Evolutionary conservation across 53 echinoderm and acorn worm genomes (phyloP), one percentile per base, ranked within the genome.

Genomic region (Holothuria scabra): DNA sequence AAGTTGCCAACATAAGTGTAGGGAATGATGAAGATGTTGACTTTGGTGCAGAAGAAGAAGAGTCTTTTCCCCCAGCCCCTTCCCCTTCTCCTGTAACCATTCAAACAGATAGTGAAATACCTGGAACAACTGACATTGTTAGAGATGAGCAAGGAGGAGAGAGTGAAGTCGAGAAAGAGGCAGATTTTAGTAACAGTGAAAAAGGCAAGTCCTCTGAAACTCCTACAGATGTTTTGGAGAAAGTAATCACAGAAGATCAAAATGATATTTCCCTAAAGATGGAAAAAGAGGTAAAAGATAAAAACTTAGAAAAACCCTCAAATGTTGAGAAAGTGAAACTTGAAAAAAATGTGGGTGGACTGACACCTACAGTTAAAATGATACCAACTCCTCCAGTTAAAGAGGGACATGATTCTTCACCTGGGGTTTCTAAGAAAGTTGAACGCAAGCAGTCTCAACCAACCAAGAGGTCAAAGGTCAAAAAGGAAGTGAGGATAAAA

Each of bases 401-500:
- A 88, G 91, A 86, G 92, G 91, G 46, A 84, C 85, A 58, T 88
- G 90, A 64, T 85, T 88, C 55, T 88, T 88, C 35, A 87, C 86
- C 1, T 28, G 44, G 30, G 0, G 30, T 23, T 25, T 24, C 35
- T 18, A 84, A 31, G 30, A 14, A 28, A 52, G 46, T 18, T 28
- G 49, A 52, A 56, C 76, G 22, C 8, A 59, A 32, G 59, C 49
- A 57, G 57, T 28, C 48, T 32, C 29, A 62, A 20, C 41, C 29
- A 14, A 41, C 41, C 52, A 60, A 57, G 59, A 58, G 14, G 14
- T 89, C 92, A 26, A 90, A 91, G 84, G 84, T 87, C 32, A 96
- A 96, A 88, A 96, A 96, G 38, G 91, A 93, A 82, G 96, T 96
- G 48, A 81, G 90, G 75, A 93, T 96, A 31, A 86, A 90, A 35